Conservation (phyloP, 2,888 invertebrate genomes). For the Hetaerina titia region DNA sequence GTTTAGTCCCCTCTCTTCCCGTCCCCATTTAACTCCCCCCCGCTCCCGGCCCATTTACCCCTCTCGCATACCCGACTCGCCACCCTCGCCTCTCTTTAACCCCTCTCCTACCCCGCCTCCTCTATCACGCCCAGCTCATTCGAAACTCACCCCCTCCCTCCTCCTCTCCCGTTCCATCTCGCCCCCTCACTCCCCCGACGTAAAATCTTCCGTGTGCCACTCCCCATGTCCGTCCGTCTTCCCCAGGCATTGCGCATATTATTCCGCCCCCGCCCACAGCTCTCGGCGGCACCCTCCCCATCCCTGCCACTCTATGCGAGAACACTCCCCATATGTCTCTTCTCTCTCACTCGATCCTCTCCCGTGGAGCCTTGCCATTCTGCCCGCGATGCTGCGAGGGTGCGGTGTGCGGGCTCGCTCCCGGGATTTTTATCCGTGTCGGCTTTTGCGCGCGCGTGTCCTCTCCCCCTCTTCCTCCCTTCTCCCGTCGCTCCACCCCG, state of each 20-base stretch:
- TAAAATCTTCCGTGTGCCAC: neutral
- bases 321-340: neutral
- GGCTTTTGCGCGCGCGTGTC: too few relatives aligned
- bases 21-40: neutral
- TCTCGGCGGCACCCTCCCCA: neutral
- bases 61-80: neutral
- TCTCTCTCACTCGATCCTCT: neutral
- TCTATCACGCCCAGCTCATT: neutral
- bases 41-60: neutral
- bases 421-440: neutral
- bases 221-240: neutral
- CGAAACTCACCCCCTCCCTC: neutral
- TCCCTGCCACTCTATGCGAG: neutral
- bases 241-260: conserved; percentile 2
- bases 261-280: neutral
- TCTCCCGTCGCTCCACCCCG: too few relatives aligned
- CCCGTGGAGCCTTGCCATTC: neutral
- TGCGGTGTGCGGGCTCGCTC: neutral
- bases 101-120: neutral
- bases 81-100: neutral
- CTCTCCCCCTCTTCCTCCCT: too few relatives aligned
- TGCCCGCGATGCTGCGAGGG: neutral
- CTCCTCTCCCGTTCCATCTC: neutral
- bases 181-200: neutral
- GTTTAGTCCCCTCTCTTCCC: neutral